Base-by-base conservation (phyloP, 1,140 invertebrate species). In the Cydia pomonella region DNA sequence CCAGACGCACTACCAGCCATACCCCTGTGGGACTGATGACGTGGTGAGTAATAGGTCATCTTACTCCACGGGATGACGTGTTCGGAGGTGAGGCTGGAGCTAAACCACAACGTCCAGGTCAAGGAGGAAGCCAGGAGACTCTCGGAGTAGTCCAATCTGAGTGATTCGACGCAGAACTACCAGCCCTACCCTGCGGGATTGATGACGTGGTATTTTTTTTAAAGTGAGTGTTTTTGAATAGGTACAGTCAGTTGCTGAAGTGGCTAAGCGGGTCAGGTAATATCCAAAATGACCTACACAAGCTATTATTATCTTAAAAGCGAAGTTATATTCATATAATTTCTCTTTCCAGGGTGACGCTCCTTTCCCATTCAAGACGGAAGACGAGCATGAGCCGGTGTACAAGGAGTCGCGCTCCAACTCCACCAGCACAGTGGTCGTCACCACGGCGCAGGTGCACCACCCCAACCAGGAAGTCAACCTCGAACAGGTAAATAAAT, bases 391-490 rank as follows among this genome's bases (percentile, higher is more conserved):
- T 47, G 91, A 91, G 18, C 72, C 82, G 2, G 83, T 87, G 23
- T 91, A 90, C 73, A 93, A 93, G 77, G 91, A 93, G 66, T 91
- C 90, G 5, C 84, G 91, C 6, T 91, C 90, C 12, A 92, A 93
- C 79, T 92, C 90, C 21, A 92, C 88, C 6, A 88, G 80, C 74
- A 93, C 88, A 27, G 91, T 92, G 27, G 91, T 93, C 27, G 84
- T 93, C 79, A 93, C 93, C 73, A 90, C 92, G 16, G 94, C 94
- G 1, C 94, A 95, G 82, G 94, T 96, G 79, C 94, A 96, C 75
- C 97, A 98, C 93, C 97, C 97, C 0, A 98, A 97, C 88, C 96
- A 97, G 87, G 96, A 97, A 83, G 96, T 97, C 6, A 95, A 96
- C 75, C 88, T 97, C 23, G 96, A 97, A 84, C 96, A 97, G 93